Base-by-base conservation (phyloP, 2,888 invertebrate genomes). In the Allophyes oxyacanthae region DNA sequence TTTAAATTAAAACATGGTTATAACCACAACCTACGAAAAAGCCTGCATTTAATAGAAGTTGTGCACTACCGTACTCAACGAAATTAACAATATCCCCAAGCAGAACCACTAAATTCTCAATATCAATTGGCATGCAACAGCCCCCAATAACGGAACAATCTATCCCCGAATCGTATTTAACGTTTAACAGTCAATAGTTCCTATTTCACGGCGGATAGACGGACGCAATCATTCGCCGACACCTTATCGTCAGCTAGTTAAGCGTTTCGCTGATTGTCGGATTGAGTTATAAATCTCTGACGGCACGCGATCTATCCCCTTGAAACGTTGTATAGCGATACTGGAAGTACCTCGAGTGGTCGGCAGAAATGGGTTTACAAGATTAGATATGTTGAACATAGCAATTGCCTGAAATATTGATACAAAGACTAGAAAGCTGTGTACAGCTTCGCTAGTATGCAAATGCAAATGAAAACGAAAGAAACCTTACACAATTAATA, bases 171-270 rank as follows among this genome's bases (percentile, higher is more conserved):
- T 60, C 61, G 64, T 71, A 71, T 75, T 72, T 69, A 66, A 63
- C 58, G 55, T 63, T 69, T 66, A 68, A 61, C 66, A 59, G 61
- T 70, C 69, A 57, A 78, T 69, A 70, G 71, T 72, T 71, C 44
- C 66, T 72, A 75, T 68, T 75, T 77, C 78, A 80, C 76, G 77
- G 71, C 61, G 75, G 82, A 85, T 84, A 88, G 86, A 86, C 83
- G 81, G 83, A 77, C 75, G 82, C 85, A 82, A 91, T 91, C 88
- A 87, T 83, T 88, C 82, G 82, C 79, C 88, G 84, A 87, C 90
- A 90, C 90, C 90, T 91, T 92, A 93, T 92, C 92, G 87, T 86
- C 87, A 85, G 87, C 86, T 91, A 86, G 90, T 92, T 92, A 91
- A 92, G 89, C 89, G 92, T 90, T 93, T 88, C 87, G 77, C 86